A percentile compares a stretch with the other conserved stretches of the same genome.
phyloP scores from a whole-genome alignment of 2,888 invertebrate genomes.

The Euclidia mi region DNA sequence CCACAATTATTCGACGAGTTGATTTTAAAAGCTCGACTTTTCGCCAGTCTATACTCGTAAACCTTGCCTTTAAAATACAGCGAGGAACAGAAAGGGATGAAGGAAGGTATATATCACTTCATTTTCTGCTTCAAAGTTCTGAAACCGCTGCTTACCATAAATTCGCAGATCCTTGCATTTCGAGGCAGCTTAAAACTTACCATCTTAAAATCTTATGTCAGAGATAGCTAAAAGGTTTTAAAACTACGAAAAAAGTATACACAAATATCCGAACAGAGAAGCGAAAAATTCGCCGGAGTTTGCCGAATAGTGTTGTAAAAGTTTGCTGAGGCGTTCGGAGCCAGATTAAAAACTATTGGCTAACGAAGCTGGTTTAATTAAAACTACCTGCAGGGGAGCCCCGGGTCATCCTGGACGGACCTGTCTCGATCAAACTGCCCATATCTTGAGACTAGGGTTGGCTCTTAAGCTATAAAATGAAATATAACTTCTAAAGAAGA shows the following conservation, averaged over 20 bases:
- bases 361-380: slow-evolving; percentile 70
- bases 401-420: slow-evolving; percentile 17
- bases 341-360: slow-evolving; percentile 72
- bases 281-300: slow-evolving; percentile 28
- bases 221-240: slow-evolving; percentile 6
- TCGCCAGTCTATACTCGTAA: slow-evolving; percentile 11
- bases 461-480: not conserved
- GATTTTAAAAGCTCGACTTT: slow-evolving; percentile 19
- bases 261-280: slow-evolving; percentile 28
- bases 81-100: slow-evolving; percentile 11
- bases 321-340: slow-evolving; percentile 43
- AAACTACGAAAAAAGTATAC: slow-evolving; percentile 8
- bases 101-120: slow-evolving; percentile 11
- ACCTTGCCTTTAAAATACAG: slow-evolving; percentile 15
- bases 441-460: not conserved
- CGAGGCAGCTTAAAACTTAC: slow-evolving; percentile 13
- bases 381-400: slow-evolving; percentile 52
- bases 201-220: slow-evolving; percentile 6
- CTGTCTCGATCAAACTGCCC: not conserved
- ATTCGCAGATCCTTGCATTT: slow-evolving; percentile 17
- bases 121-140: slow-evolving; percentile 12
- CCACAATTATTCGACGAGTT: slow-evolving; percentile 19
- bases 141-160: slow-evolving; percentile 16
- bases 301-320: slow-evolving; percentile 31
- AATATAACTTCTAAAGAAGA: too few relatives aligned